Conservation (phyloP, 2,113 vertebrate species). For the Heterotis niloticus region DNA sequence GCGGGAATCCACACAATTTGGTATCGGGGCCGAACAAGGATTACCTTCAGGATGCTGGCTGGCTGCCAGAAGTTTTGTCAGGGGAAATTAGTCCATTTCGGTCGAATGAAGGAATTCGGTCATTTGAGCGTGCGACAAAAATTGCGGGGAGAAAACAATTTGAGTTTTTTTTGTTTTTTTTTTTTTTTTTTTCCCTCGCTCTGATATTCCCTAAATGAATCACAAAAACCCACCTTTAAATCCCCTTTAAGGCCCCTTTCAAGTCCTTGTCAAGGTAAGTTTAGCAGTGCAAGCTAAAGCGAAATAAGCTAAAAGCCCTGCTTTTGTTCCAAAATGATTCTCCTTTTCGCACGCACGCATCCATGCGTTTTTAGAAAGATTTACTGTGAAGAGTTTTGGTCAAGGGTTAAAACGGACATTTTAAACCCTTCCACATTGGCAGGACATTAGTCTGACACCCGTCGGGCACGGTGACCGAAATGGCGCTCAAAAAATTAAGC, state of each 20-base stretch:
- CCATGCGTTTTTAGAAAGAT: no score
- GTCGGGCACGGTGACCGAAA: no score
- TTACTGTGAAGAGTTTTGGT: no score
- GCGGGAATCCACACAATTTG: constrained; percentile 43
- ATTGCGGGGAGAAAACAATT: background rate
- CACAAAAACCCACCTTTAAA: background rate
- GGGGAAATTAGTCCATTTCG: constrained; percentile 41
- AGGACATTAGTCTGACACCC: no score
- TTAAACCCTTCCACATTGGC: no score
- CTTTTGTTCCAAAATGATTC: no score
- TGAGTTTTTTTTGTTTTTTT: background rate
- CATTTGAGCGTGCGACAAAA: constrained; percentile 18
- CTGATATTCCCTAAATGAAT: background rate
- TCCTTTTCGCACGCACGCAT: no score
- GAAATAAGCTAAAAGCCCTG: background rate
- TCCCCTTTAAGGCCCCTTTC: no score
- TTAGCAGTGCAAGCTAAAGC: background rate
- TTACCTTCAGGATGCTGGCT: constrained; percentile 39
- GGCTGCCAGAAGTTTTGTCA: constrained; percentile 31
- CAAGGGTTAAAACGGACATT: no score
- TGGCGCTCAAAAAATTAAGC: no score
- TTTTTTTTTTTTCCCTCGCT: background rate
- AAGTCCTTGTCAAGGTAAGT: background rate
- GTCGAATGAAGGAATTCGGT: constrained; percentile 31
- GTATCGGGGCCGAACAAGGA: constrained; percentile 42